Conservation (phyloP, 1,140 invertebrate genomes). For the Dreissena polymorpha region DNA sequence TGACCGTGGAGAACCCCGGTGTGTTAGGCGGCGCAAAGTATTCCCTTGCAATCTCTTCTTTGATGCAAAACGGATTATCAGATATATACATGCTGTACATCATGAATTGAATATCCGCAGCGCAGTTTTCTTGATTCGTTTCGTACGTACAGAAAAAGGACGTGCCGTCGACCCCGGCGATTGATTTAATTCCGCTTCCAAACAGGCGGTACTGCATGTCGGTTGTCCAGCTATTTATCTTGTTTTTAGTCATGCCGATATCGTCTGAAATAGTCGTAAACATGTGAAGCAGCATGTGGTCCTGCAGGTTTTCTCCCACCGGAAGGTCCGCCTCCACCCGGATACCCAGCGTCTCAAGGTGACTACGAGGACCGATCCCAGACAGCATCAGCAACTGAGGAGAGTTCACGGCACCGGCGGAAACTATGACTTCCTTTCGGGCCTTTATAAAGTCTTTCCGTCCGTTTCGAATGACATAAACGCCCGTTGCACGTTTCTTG, state of each 20-base stretch:
- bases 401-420: conserved; percentile 91
- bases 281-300: conserved; percentile 81
- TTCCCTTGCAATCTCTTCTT: conserved; percentile 30
- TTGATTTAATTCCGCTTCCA: conserved; percentile 56
- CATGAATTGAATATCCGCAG: conserved; percentile 33
- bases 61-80: conserved; percentile 15
- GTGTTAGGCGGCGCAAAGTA: not conserved
- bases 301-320: conserved; percentile 93
- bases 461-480: conserved; percentile 73
- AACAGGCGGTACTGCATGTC: conserved; percentile 60
- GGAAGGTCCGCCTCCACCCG: conserved; percentile 83
- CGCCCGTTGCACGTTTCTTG: conserved; percentile 66
- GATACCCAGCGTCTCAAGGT: conserved; percentile 65
- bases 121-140: conserved; percentile 30
- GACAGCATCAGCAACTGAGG: conserved; percentile 95
- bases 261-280: conserved; percentile 53
- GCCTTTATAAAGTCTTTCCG: conserved; percentile 82
- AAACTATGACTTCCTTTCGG: conserved; percentile 90
- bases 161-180: conserved; percentile 5
- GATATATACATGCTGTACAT: conserved; percentile 7
- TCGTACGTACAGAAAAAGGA: conserved; percentile 16
- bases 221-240: conserved; percentile 46
- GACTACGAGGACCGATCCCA: conserved; percentile 87
- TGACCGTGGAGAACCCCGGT: conserved; percentile 1
- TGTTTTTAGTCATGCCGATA: conserved; percentile 45